Evolutionary conservation across 2,888 invertebrate species (phyloP), one percentile per base, ranked within the genome.

Genomic region (Tortrix viridana): DNA sequence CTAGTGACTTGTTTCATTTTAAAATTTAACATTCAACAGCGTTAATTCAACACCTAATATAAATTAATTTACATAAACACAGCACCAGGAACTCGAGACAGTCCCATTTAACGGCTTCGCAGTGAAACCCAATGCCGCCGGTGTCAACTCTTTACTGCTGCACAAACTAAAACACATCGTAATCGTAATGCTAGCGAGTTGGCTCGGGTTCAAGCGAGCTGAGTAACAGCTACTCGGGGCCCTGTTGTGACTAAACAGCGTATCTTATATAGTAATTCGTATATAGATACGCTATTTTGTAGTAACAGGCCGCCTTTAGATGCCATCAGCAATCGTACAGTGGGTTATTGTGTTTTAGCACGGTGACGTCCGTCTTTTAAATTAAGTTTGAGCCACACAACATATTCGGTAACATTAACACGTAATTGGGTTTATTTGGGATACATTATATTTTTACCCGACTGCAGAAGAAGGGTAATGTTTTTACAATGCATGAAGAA

Each of bases 31-130:
- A 38, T 38, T 41, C 41, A 14, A 38, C 19, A 54, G 75, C 77
- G 75, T 75, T 74, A 79, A 81, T 83, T 74, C 72, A 67, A 75
- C 53, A 32, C 22, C 63, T 73, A 81, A 80, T 83, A 79, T n/a
- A 80, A 82, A 82, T 80, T 76, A 76, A 85, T 85, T 84, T 75
- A 77, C 80, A 82, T 82, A 77, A 77, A 79, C 74, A 71, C 67
- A 71, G 69, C 65, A 65, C 67, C 68, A 26, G 69, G 67, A 69
- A 71, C 69, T 67, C 61, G 68, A 71, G 68, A 37, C 64, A 68
- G 66, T 72, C 71, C 72, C 69, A 76, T 78, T 82, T 84, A 85
- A 84, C 83, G 77, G 76, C 67, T 68, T 68, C 65, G 73, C 76
- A 77, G 77, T 82, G 79, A 75, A 80, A 82, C 81, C 79, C 80